Base-by-base conservation (phyloP, 2,113 vertebrate genomes). In the Oncorhynchus mykiss region DNA sequence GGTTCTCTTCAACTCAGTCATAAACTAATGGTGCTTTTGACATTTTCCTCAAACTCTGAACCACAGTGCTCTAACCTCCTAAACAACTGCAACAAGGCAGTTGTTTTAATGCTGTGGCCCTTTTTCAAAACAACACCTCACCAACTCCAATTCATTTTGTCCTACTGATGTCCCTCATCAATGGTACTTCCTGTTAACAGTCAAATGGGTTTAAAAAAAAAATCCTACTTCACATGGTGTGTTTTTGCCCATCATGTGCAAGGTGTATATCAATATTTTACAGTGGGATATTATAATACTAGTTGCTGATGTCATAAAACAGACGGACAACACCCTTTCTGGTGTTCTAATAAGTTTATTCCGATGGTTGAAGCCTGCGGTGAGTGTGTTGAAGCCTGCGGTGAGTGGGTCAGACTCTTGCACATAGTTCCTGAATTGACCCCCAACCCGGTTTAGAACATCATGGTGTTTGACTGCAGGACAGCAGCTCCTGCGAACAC, bases 401-500 rank as follows among this genome's bases (percentile, higher is more conserved):
- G 3, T 18, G 51, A 54, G 51, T 54, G 16, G 5, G 14, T 54
- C 49, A 6, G 39, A 45, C 39, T 18, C 4, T 54, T 4, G 14
- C 49, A 54, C 49, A 54, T 5, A 8, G 6, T 39, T 39, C 34
- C 34, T 39, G 1, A 39, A 45, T 45, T 45, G 39, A 45, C 31
- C 22, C 20, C 3, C 60, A 22, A 16, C 60, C 60, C 18, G 29
- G 64, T 66, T 14, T 60, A n/a, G 59, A 22, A n/a, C 6, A 16
- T 62, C n/a, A n/a, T n/a, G 59, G 59, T 62, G 59, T 62, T 22
- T 62, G 16, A 77, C 13, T 62, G 31, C 48, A 34, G 59, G 51
- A 31, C 49, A 22, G 51, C 73, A 77, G 75, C 49, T 68, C 57
- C 49, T 72, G 54, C 71, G 59, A 57, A 59, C 75, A 18, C 5